Evolutionary conservation across 2,888 invertebrate genomes (phyloP), one percentile per base, ranked within the genome.

Genomic region (Cheilosia urbana): DNA sequence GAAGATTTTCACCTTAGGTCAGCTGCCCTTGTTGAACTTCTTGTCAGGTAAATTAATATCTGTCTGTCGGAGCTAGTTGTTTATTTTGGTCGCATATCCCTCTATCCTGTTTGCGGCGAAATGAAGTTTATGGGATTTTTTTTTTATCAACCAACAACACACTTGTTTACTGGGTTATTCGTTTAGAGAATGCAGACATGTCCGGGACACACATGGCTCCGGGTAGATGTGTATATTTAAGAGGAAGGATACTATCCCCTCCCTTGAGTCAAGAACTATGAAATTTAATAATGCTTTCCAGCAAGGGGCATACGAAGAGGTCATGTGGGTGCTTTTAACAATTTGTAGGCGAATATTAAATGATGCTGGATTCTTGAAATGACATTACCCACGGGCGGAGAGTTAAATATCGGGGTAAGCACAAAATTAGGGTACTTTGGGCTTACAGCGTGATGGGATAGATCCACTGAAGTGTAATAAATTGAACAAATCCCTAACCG

Each of bases 11-110:
- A 15, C 53, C 37, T 75, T 62, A 47, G 45, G 53, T 60, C 60
- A 55, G 37, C 21, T 49, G 51, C 24, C 27, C 19, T 57, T 42
- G 24, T 51, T 37, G 57, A 63, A 27, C 62, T 65, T 47, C 47
- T 62, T 78, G 57, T 51, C 72, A 73, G 57, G 51, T 73, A 62
- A 83, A 83, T 83, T 79, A 83, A 83, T 83, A 79, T 68, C 78
- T 78, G 66, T 73, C 72, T 66, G 53, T 66, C 34, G 49, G 60
- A 60, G 66, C 53, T 45, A 53, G 15, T 55, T 66, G 68, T 81
- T 71, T 81, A 77, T 65, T 69, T 71, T 45, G 45, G 62, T 49
- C 40, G 72, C 42, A 78, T 62, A 27, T 40, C 47, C 58, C 17
- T 17, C n/a, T 4, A 40, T 21, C 27, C 19, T 6, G 4, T 24